Evolutionary conservation across 2,797 vertebrate genomes (phyloP).

Genomic region (Podargus strigoides): DNA sequence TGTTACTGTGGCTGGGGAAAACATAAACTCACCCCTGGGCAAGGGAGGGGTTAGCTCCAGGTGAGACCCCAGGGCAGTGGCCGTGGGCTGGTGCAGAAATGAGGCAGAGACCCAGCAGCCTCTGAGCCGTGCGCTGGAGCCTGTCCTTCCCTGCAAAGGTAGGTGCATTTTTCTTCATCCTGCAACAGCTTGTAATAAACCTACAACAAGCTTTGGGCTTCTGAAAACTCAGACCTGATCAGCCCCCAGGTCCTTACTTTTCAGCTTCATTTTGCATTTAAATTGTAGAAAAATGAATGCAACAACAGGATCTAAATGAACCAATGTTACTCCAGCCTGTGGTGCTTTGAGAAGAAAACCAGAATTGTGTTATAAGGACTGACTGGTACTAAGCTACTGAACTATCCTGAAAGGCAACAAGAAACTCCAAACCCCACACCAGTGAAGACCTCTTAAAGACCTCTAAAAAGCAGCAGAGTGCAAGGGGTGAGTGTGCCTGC

Average conservation of each 20-base stretch:
- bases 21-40: too few species aligned
- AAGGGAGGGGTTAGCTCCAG: neutral
- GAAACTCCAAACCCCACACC: neutral
- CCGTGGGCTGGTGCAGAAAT: neutral
- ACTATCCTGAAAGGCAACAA: neutral
- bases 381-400: neutral
- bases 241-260: fast-evolving
- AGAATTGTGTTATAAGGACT: neutral
- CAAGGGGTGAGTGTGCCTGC: neutral
- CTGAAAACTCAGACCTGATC: neutral
- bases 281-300: neutral
- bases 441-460: too few species aligned
- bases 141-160: neutral
- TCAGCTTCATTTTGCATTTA: neutral
- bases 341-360: neutral
- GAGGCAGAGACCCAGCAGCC: too few species aligned
- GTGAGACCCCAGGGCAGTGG: fast-evolving
- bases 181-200: fast-evolving
- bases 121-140: too few species aligned
- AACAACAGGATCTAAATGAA: neutral
- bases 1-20: too few species aligned
- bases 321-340: neutral
- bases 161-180: neutral
- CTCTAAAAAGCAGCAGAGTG: fast-evolving
- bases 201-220: too few species aligned